Base-by-base conservation (phyloP, 2,888 invertebrate genomes). In the Drosophila acutilabella region DNA sequence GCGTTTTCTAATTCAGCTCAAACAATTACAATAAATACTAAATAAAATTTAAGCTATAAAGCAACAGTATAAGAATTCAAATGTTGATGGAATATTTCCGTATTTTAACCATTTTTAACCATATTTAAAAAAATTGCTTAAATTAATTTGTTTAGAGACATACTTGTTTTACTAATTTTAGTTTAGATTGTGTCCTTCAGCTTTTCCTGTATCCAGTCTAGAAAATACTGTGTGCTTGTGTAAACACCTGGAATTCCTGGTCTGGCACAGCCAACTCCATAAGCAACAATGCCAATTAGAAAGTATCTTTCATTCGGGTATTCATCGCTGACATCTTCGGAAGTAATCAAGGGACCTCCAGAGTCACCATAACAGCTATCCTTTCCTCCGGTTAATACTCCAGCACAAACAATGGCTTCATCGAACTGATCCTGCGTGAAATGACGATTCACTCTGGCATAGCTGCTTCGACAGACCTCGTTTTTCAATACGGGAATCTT, bases 401-500 rank as follows among this genome's bases (percentile, higher is more conserved):
- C 36, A 8, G 36, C 36, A 36, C 36, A 36, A 13, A 36, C 13
- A 13, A 36, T 11, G 13, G 36, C 36, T 8, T 36, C 13, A 13
- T 36, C 36, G 11, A 36, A 36, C 4, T 36, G 36, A 36, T 36
- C 13, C 36, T 36, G 5, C 4, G 36, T 36, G 8, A 36, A 36
- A 11, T 36, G 13, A 5, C 36, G 36, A 36, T 36, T 36, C 1
- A 36, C 36, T 36, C 36, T 36, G 4, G 36, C 71, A 66, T 92
- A 92, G 10, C 79, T 75, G 2, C 92, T 81, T 45, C 92, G 92
- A 82, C 97, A 97, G 68, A 92, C 92, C 0, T 93, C 92, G 80
- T 94, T 95, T 16, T 92, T 91, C 0, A 95, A 94, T 0, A 97
- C 94, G 0, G 96, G 96, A 51, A 97, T 91, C 89, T 95, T 95